phyloP scores from a whole-genome alignment of 2,888 invertebrate species.

The Caenorhabditis zanzibari region DNA sequence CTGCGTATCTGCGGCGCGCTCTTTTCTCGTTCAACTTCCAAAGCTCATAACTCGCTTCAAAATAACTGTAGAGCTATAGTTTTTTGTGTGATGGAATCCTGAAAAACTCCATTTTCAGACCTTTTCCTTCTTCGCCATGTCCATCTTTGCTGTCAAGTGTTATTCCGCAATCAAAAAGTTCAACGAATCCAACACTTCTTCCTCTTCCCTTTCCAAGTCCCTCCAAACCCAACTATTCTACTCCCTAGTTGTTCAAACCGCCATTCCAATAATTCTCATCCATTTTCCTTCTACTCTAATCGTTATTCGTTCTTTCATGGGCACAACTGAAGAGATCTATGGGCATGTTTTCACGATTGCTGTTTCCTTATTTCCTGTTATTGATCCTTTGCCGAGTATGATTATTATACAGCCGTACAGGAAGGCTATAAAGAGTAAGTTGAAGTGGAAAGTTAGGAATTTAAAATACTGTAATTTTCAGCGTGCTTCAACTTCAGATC shows the following conservation, averaged over 20 bases:
- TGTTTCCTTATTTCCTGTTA: constrained; percentile 4
- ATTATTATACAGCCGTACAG: constrained; percentile 12
- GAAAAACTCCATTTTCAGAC: no score
- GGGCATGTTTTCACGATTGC: background rate
- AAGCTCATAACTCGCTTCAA: no score
- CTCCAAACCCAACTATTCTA: constrained; percentile 22
- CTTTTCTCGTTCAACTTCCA: no score
- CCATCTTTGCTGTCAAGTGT: constrained; percentile 6
- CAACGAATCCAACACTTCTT: background rate
- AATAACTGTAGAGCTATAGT: no score
- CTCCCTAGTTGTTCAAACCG: constrained; percentile 1
- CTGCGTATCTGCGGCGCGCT: no score
- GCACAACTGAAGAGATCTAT: background rate
- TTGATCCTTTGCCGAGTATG: constrained; percentile 18
- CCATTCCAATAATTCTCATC: background rate
- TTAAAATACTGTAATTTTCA: background rate
- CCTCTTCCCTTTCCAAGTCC: background rate
- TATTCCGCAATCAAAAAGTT: background rate
- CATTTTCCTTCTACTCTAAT: constrained; percentile 2
- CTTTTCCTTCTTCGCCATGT: constrained; percentile 12
- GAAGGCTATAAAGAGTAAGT: background rate
- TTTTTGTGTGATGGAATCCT: no score
- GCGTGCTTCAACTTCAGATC: constrained; percentile 18
- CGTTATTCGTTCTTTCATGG: background rate
- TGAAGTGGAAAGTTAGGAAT: background rate